Base-by-base conservation (phyloP, 2,888 invertebrate species). In the Chrysina gloriosa region DNA sequence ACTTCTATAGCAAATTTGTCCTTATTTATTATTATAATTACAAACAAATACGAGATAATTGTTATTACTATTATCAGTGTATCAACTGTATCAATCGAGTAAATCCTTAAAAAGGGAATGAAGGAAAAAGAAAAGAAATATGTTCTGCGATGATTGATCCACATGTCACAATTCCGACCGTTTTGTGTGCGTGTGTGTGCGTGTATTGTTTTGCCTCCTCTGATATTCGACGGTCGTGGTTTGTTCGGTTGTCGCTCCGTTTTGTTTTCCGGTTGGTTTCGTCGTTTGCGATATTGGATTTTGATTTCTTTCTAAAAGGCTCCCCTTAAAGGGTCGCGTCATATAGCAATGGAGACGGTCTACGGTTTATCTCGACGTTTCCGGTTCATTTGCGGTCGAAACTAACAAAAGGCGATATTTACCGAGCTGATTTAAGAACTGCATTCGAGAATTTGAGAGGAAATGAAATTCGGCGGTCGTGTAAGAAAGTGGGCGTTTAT, bases 241-340 rank as follows among this genome's bases (percentile, higher is more conserved):
- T 56, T 39, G 36, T 16, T 36, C 56, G 34, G 36, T 39, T 56
- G 56, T 56, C 21, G 21, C 11, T 23, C 1, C 11, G 56, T 23
- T 56, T 56, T 56, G 56, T 56, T 56, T 56, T 56, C 56, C 39
- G 56, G 25, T 14, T 50, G 50, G 23, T 56, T 56, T 56, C 25
- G 56, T n/a, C 11, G 36, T 23, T 23, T 34, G 27, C 23, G 56
- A 23, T 56, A 56, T 56, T 56, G 56, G 56, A 56, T 56, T 56
- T 56, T 56, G 56, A 56, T 36, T 56, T 39, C 21, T 39, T 21
- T 56, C 23, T 56, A 39, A 56, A 19, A 56, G 56, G 34, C 14
- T 23, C 11, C 34, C 36, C 9, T 11, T 23, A 36, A 36, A 56
- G 36, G 29, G 23, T 23, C 25, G 36, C 21, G 11, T 56, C 39